Percentiles rank a stretch among this genome's conserved stretches.
phyloP scores from a whole-genome alignment of 2,888 invertebrate species.

The Drosophila macrospina region DNA sequence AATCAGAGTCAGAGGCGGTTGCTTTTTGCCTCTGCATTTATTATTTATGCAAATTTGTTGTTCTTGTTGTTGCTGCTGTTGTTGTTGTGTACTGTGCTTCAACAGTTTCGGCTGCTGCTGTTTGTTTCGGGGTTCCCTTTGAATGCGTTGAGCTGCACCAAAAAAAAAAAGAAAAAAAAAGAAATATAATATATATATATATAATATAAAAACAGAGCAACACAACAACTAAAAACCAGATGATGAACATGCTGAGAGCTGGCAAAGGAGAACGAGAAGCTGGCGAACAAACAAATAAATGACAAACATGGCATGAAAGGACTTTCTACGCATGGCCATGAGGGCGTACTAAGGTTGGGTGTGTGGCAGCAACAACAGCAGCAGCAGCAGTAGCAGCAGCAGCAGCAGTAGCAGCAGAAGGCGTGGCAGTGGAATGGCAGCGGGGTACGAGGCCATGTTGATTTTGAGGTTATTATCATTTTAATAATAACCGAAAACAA shows the following conservation, averaged over 20 bases:
- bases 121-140: constrained; percentile 45
- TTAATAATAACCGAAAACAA: constrained; percentile 77
- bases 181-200: constrained; percentile 6
- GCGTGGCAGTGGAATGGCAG: neutral
- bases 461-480: constrained; percentile 77
- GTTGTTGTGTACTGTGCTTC: constrained; percentile 33
- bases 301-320: constrained; percentile 76
- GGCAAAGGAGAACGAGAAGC: constrained; percentile 7
- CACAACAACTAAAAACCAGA: constrained; percentile 31
- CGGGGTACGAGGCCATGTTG: constrained; percentile 61
- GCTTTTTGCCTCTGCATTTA: constrained; percentile 60
- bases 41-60: constrained; percentile 78
- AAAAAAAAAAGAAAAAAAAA: constrained; percentile 5
- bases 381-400: neutral
- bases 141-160: constrained; percentile 56
- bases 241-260: constrained; percentile 18
- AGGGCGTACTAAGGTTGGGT: constrained; percentile 23
- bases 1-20: constrained; percentile 1
- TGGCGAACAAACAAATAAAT: constrained; percentile 74
- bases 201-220: constrained; percentile 5
- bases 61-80: no score
- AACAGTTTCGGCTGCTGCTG: constrained; percentile 31
- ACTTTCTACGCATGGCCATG: constrained; percentile 73
- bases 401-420: neutral
- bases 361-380: neutral